Conservation (phyloP, 2,113 vertebrate species). For the Prochilodus magdalenae region DNA sequence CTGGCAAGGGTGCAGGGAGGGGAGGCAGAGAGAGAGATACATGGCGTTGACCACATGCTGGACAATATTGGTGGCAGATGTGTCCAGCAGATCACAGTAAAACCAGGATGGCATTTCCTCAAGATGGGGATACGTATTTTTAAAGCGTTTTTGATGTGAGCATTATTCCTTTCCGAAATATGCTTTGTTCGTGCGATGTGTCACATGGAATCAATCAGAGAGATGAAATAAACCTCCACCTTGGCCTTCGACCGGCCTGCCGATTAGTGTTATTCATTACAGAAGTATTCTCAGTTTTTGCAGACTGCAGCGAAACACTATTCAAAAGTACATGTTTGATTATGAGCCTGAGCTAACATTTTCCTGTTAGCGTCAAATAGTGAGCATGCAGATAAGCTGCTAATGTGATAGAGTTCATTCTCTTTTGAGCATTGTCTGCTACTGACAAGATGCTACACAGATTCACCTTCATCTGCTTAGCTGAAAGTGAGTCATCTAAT, state of each 20-base stretch:
- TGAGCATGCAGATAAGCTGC: neutral
- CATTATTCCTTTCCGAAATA: conserved; percentile 86
- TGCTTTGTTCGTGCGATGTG: conserved; percentile 85
- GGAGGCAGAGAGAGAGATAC: conserved; percentile 56
- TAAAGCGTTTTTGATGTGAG: conserved; percentile 84
- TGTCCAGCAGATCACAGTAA: conserved; percentile 78
- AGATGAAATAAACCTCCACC: conserved; percentile 67
- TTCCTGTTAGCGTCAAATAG: neutral
- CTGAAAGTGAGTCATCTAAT: conserved; percentile 12
- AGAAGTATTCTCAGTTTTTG: conserved; percentile 1
- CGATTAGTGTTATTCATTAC: conserved; percentile 24
- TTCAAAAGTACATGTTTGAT: neutral
- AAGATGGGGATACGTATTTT: conserved; percentile 81
- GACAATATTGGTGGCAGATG: conserved; percentile 90
- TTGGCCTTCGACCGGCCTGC: conserved; percentile 59
- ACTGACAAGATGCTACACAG: neutral
- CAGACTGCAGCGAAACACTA: neutral
- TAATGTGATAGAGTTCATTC: neutral
- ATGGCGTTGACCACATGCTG: conserved; percentile 82
- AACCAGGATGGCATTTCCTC: conserved; percentile 89
- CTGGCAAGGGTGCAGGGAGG: conserved; percentile 41
- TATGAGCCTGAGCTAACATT: neutral
- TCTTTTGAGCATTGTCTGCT: neutral
- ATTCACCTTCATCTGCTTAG: conserved; percentile 25
- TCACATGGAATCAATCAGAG: conserved; percentile 86